Conservation (phyloP, 2,113 vertebrate genomes). For the Malurus alboscapulatus region DNA sequence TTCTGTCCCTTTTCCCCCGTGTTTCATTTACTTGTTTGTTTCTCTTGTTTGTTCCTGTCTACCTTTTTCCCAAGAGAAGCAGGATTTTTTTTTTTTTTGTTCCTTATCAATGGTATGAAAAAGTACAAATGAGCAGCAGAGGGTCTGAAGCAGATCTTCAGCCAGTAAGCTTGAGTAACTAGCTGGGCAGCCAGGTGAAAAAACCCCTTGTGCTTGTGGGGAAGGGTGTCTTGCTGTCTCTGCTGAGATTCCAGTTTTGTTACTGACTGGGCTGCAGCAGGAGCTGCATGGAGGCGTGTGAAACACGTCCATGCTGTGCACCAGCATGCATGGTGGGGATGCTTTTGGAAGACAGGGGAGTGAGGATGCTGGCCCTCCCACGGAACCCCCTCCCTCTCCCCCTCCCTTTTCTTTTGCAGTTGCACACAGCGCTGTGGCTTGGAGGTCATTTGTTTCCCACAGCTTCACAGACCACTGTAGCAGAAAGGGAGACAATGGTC, state of each 20-base stretch:
- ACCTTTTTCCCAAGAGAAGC: neutral
- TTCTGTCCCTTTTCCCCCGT: neutral
- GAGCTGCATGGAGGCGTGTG: neutral
- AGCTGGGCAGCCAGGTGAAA: neutral
- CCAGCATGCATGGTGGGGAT: neutral
- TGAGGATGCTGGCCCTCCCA: conserved; percentile 7
- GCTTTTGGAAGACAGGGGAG: neutral
- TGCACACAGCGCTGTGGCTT: conserved; percentile 70
- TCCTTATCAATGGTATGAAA: neutral
- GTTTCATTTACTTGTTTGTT: neutral
- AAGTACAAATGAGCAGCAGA: neutral
- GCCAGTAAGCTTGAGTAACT: neutral
- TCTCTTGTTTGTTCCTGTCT: neutral
- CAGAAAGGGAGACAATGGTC: conserved; percentile 77
- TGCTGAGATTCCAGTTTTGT: conserved; percentile 5
- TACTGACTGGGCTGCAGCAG: neutral
- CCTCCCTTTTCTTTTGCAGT: conserved; percentile 68
- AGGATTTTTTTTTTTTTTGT: neutral
- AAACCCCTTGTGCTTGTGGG: neutral
- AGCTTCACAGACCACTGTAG: conserved; percentile 76
- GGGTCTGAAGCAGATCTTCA: neutral
- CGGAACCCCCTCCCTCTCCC: conserved; percentile 11
- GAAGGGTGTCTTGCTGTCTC: conserved; percentile 15
- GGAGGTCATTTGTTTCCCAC: conserved; percentile 84
- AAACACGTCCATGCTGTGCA: conserved; percentile 9